Conservation (phyloP, 2,113 vertebrate species). For the Brachionichthys hirsutus region DNA sequence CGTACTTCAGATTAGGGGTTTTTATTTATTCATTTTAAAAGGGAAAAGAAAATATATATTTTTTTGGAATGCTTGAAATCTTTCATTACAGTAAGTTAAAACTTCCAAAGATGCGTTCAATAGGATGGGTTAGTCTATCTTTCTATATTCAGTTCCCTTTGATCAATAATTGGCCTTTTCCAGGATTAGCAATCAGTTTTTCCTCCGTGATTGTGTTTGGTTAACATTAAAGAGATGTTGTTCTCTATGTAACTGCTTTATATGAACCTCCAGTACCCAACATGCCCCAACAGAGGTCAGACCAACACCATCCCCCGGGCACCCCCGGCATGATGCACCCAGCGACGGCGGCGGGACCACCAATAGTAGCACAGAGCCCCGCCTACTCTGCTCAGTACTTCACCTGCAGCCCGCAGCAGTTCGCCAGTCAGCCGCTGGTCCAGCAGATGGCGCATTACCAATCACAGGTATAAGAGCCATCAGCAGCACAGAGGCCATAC, state of each 20-base stretch:
- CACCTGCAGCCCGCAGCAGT: constrained; percentile 95
- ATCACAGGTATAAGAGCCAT: constrained; percentile 86
- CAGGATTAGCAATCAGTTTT: not conserved
- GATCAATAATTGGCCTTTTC: not conserved
- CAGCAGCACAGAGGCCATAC: too few species aligned
- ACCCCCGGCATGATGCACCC: constrained; percentile 93
- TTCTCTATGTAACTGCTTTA: constrained; percentile 14
- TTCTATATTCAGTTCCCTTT: not conserved
- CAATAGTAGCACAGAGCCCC: constrained; percentile 90
- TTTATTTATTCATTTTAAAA: too few species aligned
- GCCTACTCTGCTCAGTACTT: constrained; percentile 95
- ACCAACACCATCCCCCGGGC: constrained; percentile 91
- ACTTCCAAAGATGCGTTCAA: too few species aligned
- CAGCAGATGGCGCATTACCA: constrained; percentile 97
- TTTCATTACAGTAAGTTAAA: too few species aligned
- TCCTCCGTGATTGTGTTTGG: not conserved
- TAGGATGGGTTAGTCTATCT: too few species aligned
- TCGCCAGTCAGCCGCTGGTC: constrained; percentile 92
- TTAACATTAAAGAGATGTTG: not conserved
- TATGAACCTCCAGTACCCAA: constrained; percentile 84
- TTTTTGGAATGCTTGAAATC: too few species aligned
- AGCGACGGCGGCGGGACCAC: constrained; percentile 91
- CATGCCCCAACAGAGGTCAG: constrained; percentile 96
- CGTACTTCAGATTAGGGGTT: too few species aligned
- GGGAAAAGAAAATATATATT: too few species aligned